Percentiles rank a stretch among this genome's conserved stretches.
Evolutionary conservation across 1,140 invertebrate species (phyloP).

Genomic region (Ceratoteleas bidentatus): DNA sequence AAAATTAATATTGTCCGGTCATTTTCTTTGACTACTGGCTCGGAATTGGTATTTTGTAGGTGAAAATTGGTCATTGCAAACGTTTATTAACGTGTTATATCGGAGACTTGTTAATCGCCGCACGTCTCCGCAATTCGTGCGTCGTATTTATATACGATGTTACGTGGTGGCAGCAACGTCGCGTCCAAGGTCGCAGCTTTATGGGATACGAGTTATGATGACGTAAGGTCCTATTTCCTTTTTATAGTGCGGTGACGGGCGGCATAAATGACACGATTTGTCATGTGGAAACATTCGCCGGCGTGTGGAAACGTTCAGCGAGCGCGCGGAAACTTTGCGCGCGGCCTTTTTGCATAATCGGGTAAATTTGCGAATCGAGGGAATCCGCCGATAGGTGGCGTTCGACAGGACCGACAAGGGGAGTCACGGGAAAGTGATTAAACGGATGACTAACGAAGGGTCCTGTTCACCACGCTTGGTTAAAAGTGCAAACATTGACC

Average conservation of each 20-base stretch:
- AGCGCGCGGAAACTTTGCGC: background rate
- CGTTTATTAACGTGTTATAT: slow-evolving; percentile 2
- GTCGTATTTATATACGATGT: slow-evolving; percentile 35
- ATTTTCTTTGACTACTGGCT: too few relatives aligned
- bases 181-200: slow-evolving; percentile 27
- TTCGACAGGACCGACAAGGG: slow-evolving; percentile 23
- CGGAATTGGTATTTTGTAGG: too few relatives aligned
- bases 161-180: slow-evolving; percentile 37
- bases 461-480: slow-evolving; percentile 72
- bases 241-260: slow-evolving; percentile 24
- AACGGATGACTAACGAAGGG: slow-evolving; percentile 65
- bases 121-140: slow-evolving; percentile 44
- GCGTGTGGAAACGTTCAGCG: background rate
- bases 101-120: slow-evolving; percentile 20
- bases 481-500: slow-evolving; percentile 78
- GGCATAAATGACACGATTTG: slow-evolving; percentile 5
- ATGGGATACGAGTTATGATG: slow-evolving; percentile 48
- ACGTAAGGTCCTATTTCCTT: slow-evolving; percentile 49
- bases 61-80: too few relatives aligned
- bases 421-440: slow-evolving; percentile 71
- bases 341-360: too few relatives aligned
- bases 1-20: too few relatives aligned
- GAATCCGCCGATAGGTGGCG: background rate
- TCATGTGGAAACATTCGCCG: background rate
- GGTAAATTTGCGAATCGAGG: too few relatives aligned